Conservation (phyloP, 2,888 invertebrate species). For the Gisinianus flammeolus region DNA sequence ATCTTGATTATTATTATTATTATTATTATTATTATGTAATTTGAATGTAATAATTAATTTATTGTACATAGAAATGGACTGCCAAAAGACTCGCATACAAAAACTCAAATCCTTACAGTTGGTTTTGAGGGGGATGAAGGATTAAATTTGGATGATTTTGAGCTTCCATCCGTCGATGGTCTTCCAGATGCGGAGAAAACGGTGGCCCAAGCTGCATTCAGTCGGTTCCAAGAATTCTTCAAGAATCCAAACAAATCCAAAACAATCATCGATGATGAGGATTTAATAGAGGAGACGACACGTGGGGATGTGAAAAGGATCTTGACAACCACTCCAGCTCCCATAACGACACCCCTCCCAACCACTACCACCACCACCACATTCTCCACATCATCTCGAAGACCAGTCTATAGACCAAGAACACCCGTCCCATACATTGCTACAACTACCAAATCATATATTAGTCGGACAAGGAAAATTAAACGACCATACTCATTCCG, state of each 20-base stretch:
- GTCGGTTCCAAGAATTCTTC: slow-evolving; percentile 56
- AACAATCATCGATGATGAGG: slow-evolving; percentile 30
- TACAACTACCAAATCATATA: slow-evolving; percentile 5
- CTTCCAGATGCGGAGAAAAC: slow-evolving; percentile 51
- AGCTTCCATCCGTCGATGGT: slow-evolving; percentile 44
- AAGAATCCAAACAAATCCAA: slow-evolving; percentile 45
- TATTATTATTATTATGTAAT: too few species aligned
- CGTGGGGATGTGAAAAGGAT: slow-evolving; percentile 13
- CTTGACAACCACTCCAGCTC: slow-evolving; percentile 8
- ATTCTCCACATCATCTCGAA: neutral
- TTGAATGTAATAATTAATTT: too few species aligned
- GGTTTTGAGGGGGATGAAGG: slow-evolving; percentile 58
- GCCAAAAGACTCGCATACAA: slow-evolving; percentile 38
- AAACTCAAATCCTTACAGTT: slow-evolving; percentile 57
- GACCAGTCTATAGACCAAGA: slow-evolving; percentile 32
- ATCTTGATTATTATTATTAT: too few species aligned
- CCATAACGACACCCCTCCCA: neutral
- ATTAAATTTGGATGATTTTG: slow-evolving; percentile 57
- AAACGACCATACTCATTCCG: slow-evolving; percentile 31
- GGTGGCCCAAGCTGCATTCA: slow-evolving; percentile 56
- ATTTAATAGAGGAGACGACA: slow-evolving; percentile 23
- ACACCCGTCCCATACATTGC: neutral
- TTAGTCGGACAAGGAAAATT: slow-evolving; percentile 21
- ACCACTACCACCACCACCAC: slow-evolving; percentile 4
- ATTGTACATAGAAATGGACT: slow-evolving; percentile 26